Conservation (phyloP, 2,888 invertebrate genomes). For the Ophion slaviceki region DNA sequence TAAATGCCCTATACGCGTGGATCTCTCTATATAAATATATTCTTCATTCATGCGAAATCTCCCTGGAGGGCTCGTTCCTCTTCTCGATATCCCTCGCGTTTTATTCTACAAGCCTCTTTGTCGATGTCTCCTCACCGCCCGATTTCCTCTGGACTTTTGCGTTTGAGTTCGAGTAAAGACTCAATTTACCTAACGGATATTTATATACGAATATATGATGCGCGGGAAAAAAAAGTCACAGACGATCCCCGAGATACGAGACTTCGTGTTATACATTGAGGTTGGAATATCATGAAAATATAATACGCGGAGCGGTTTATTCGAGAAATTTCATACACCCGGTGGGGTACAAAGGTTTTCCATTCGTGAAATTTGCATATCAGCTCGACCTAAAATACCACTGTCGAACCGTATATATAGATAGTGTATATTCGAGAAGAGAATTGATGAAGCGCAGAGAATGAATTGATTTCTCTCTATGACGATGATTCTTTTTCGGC, state of each 20-base stretch:
- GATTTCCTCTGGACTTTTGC: slow-evolving; percentile 5
- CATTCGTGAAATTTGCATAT: not conserved
- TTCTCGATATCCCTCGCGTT: slow-evolving; percentile 38
- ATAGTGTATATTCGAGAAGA: not conserved
- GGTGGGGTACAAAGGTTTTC: not conserved
- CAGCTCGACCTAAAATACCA: slow-evolving; percentile 3
- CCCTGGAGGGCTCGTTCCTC: slow-evolving; percentile 37
- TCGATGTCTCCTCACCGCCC: slow-evolving; percentile 27
- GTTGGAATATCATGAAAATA: not conserved
- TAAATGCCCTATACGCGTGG: not conserved
- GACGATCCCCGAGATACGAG: not conserved
- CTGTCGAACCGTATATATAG: not conserved
- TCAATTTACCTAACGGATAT: slow-evolving; percentile 15
- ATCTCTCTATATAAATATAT: not conserved
- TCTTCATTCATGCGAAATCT: slow-evolving; percentile 27
- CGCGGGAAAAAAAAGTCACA: not conserved
- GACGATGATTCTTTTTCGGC: not conserved
- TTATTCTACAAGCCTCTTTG: slow-evolving; percentile 46
- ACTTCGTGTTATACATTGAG: not conserved
- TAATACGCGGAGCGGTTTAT: not conserved
- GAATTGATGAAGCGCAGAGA: not conserved
- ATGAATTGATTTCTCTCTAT: slow-evolving; percentile 3
- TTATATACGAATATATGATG: slow-evolving; percentile 18
- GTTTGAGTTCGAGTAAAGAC: slow-evolving; percentile 27
- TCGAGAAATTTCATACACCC: not conserved